These are phyloP conservation scores for Drosophila barbarae DNA, from an alignment of 2,888 invertebrate genomes.

Conservation along the genomic window DNA sequence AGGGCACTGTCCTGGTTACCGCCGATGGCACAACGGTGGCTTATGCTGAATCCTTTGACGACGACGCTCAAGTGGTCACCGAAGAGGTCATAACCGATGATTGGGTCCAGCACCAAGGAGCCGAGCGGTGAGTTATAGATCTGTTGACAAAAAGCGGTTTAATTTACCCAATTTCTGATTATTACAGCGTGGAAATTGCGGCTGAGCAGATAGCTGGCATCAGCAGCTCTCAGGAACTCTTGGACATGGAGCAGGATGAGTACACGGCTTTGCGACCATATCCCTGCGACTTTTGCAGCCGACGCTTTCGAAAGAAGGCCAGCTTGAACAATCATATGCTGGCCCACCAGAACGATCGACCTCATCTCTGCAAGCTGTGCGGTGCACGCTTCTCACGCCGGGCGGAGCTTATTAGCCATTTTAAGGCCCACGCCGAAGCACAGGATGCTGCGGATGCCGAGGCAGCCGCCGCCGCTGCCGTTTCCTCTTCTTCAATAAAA, in stretches of 20 bases:
- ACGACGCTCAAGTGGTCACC: constrained; percentile 85
- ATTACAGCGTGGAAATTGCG: constrained; percentile 84
- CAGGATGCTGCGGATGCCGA: constrained; percentile 81
- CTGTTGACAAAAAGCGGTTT: not conserved
- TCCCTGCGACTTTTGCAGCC: constrained; percentile 92
- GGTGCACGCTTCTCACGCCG: constrained; percentile 89
- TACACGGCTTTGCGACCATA: constrained; percentile 85
- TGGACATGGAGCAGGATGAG: constrained; percentile 90
- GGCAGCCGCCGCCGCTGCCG: constrained; percentile 53
- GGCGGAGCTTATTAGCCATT: constrained; percentile 89
- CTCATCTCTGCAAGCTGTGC: constrained; percentile 90
- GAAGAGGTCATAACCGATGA: constrained; percentile 91
- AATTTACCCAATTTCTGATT: not conserved
- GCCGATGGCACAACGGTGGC: constrained; percentile 59
- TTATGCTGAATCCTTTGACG: constrained; percentile 63
- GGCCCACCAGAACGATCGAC: constrained; percentile 90
- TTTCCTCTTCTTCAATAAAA: constrained; percentile 38
- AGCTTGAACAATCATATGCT: constrained; percentile 93
- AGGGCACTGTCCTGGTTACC: constrained; percentile 65
- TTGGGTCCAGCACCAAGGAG: constrained; percentile 87
- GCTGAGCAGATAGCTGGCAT: constrained; percentile 82
- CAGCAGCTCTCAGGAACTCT: constrained; percentile 70
- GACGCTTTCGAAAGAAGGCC: constrained; percentile 90
- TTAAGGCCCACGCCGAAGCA: constrained; percentile 89
- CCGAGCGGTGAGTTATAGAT: constrained; percentile 83